Conservation (phyloP, 1,140 invertebrate species). For the Macrosteles quadrilineatus region DNA sequence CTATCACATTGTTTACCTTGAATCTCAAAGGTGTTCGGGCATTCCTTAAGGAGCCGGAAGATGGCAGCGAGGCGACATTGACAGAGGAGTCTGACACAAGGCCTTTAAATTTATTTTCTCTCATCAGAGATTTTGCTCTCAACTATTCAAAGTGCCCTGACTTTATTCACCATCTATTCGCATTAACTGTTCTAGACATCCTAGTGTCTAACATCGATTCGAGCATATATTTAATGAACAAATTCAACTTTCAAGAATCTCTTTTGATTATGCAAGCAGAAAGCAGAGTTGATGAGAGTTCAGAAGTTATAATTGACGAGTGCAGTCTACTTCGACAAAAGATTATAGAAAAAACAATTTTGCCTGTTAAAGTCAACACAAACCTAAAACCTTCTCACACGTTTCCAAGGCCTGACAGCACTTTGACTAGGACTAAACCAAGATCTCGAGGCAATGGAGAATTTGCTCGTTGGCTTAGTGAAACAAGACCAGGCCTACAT, state of each 20-base stretch:
- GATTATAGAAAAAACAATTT: constrained; percentile 28
- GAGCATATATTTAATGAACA: not conserved
- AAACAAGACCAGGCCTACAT: constrained; percentile 33
- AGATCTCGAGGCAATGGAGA: constrained; percentile 18
- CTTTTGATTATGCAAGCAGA: constrained; percentile 29
- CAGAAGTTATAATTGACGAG: constrained; percentile 33
- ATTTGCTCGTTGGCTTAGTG: constrained; percentile 30
- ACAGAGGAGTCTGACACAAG: not conserved
- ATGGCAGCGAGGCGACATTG: constrained; percentile 2
- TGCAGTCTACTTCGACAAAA: constrained; percentile 31
- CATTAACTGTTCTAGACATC: constrained; percentile 4
- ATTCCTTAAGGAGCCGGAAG: not conserved
- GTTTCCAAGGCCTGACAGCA: not conserved
- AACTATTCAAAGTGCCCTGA: not conserved
- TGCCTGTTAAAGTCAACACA: not conserved
- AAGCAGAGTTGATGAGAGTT: constrained; percentile 27
- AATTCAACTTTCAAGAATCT: constrained; percentile 11
- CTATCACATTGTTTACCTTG: not conserved
- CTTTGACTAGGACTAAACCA: not conserved
- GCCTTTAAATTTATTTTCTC: not conserved
- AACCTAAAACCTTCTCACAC: constrained; percentile 8
- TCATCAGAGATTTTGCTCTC: not conserved
- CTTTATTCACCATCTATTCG: not conserved
- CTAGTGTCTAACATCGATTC: constrained; percentile 13
- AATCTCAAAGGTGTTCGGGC: not conserved